phyloP scores from a whole-genome alignment of 2,113 vertebrate species.

The Callospermophilus lateralis region DNA sequence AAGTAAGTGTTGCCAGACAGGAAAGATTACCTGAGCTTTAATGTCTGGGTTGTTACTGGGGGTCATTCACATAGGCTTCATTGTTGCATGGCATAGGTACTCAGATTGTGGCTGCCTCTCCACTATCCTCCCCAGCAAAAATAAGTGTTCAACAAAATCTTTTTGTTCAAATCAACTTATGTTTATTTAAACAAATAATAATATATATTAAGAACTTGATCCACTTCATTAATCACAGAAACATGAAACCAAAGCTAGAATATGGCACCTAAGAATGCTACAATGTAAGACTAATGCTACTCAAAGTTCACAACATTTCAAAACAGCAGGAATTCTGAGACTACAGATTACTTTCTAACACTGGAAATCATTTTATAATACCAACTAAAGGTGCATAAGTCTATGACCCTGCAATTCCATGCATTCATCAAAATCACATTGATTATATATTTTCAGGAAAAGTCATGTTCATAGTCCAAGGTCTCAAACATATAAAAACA shows the following conservation, averaged over 20 bases:
- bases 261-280: neutral
- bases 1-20: neutral
- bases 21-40: neutral
- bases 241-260: neutral
- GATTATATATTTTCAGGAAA: neutral
- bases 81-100: neutral
- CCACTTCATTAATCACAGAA: neutral
- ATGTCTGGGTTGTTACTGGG: neutral
- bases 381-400: neutral
- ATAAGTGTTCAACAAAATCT: neutral
- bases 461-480: neutral
- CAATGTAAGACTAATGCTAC: neutral
- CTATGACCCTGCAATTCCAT: neutral
- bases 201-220: neutral
- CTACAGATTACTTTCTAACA: neutral
- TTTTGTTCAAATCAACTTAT: neutral
- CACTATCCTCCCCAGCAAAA: neutral
- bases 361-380: neutral
- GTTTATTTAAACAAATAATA: neutral
- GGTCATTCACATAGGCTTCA: neutral
- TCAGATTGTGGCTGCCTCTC: neutral
- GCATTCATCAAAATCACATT: neutral
- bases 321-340: neutral
- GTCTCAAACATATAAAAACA: neutral
- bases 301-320: neutral